phyloP scores from a whole-genome alignment of 2,113 vertebrate genomes.

The Pelecanus crispus region DNA sequence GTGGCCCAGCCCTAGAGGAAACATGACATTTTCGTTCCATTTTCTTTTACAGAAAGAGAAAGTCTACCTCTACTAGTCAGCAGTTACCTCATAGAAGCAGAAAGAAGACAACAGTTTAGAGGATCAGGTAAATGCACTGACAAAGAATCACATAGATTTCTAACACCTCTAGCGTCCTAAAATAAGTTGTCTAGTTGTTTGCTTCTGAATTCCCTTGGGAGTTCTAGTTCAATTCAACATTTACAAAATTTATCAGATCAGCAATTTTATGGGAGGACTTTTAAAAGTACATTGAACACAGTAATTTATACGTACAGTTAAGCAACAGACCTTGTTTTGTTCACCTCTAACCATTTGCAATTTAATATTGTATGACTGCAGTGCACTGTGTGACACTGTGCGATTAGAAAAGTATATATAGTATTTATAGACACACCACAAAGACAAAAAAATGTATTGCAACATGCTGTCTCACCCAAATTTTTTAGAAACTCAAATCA shows the following conservation, averaged over 20 bases:
- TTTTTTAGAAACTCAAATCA: background rate
- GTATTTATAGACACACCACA: background rate
- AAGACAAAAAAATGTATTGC: background rate
- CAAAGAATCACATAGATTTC: background rate
- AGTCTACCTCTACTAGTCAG: background rate
- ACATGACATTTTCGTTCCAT: background rate
- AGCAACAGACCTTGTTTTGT: background rate
- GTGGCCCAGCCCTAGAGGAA: background rate
- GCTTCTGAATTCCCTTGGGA: background rate
- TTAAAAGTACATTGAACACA: background rate
- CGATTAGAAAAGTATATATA: slow-evolving; percentile 1
- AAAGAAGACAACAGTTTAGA: background rate
- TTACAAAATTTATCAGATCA: background rate
- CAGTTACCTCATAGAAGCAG: background rate
- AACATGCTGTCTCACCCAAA: background rate
- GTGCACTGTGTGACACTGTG: background rate
- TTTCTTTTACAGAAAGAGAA: background rate
- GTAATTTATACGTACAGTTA: background rate
- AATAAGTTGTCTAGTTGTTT: background rate
- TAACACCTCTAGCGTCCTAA: background rate
- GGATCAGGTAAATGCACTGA: background rate
- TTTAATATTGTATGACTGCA: background rate
- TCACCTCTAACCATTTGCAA: background rate
- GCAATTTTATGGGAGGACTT: background rate
- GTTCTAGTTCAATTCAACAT: background rate